Conservation (phyloP, 35 echinoderm and acorn worm genomes). For the Chiridota heheva region DNA sequence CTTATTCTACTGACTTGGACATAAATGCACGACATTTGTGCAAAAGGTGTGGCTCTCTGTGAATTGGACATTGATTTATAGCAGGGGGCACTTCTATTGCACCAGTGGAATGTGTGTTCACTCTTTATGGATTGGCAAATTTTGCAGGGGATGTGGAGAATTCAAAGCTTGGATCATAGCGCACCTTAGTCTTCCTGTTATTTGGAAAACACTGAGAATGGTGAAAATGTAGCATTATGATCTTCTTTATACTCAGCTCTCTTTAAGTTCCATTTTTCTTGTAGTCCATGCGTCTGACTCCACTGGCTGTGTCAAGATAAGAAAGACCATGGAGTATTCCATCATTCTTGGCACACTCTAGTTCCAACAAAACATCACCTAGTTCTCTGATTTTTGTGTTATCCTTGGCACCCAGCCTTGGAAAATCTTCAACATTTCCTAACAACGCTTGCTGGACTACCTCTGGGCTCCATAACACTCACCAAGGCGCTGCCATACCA, state of each 20-base stretch:
- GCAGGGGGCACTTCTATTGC: background rate
- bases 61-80: slow-evolving; percentile 36
- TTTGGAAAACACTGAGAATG: slow-evolving; percentile 31
- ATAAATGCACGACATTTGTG: slow-evolving; percentile 37
- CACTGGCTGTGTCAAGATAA: slow-evolving; percentile 25
- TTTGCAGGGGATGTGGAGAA: background rate
- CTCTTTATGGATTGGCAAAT: background rate
- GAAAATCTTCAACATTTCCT: slow-evolving; percentile 11
- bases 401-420: background rate
- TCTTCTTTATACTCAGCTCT: slow-evolving; percentile 41
- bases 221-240: slow-evolving; percentile 35
- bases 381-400: slow-evolving; percentile 15
- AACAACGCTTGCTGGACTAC: slow-evolving; percentile 1
- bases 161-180: slow-evolving; percentile 47
- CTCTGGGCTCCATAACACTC: slow-evolving; percentile 24
- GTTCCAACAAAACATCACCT: slow-evolving; percentile 6
- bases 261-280: slow-evolving; percentile 49
- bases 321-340: slow-evolving; percentile 2
- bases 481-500: slow-evolving; percentile 6
- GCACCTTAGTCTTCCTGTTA: slow-evolving; percentile 19
- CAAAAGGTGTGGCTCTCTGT: slow-evolving; percentile 47
- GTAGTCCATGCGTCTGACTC: slow-evolving; percentile 26
- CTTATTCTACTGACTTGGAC: slow-evolving; percentile 14
- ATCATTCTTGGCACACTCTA: slow-evolving; percentile 18
- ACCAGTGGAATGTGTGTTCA: background rate